Evolutionary conservation across 2,113 vertebrate species (phyloP).

Genomic region (Podilymbus podiceps): DNA sequence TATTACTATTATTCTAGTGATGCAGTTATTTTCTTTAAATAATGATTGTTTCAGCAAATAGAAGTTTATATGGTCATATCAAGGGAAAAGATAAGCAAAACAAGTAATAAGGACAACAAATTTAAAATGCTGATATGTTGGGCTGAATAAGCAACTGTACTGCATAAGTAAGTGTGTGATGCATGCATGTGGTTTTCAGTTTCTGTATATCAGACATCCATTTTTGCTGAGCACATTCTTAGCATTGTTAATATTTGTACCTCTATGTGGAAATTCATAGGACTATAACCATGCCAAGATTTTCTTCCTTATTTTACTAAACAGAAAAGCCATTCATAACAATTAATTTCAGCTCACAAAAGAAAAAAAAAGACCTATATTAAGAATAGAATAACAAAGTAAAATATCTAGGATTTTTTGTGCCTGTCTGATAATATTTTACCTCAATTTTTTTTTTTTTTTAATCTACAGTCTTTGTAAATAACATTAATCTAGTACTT

Average conservation of each 20-base stretch:
- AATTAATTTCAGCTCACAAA: neutral
- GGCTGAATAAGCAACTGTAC: constrained; percentile 14
- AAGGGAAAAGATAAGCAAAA: constrained; percentile 2
- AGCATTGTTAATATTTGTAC: neutral
- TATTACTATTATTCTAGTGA: neutral
- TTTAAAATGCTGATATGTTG: neutral
- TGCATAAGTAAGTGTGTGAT: neutral
- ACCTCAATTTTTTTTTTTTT: no score
- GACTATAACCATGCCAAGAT: neutral
- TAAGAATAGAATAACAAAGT: neutral
- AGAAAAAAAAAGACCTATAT: neutral
- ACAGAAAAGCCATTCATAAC: neutral
- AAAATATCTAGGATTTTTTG: neutral
- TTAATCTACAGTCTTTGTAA: neutral
- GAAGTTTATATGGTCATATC: neutral
- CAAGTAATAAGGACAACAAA: neutral
- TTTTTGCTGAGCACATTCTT: neutral
- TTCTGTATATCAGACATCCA: neutral
- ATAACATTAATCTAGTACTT: neutral
- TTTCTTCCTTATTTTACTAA: neutral
- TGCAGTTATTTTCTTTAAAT: neutral
- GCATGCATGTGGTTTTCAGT: neutral
- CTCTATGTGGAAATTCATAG: neutral
- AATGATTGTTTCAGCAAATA: neutral
- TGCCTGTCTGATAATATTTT: neutral